Percentiles rank a stretch among this genome's conserved stretches.
phyloP scores from a whole-genome alignment of 2,797 vertebrate species.

The Erithacus rubecula region DNA sequence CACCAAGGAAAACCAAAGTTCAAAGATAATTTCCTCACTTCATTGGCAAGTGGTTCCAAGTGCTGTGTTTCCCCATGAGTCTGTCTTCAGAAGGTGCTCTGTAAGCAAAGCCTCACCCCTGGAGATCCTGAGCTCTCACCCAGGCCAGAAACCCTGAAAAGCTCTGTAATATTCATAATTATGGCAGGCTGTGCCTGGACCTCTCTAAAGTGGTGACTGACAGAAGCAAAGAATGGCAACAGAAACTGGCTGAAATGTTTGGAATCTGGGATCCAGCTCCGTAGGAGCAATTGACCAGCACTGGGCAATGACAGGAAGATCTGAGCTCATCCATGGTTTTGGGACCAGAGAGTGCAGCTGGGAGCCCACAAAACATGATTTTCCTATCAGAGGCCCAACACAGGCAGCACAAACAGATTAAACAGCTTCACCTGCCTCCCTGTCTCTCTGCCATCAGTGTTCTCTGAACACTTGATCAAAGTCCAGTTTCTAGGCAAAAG shows the following conservation, averaged over 20 bases:
- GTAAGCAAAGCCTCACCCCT: fast-evolving
- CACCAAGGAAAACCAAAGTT: neutral
- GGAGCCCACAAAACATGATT: neutral
- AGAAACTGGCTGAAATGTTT: neutral
- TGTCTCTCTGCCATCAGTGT: neutral
- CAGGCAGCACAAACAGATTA: neutral
- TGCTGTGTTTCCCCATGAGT: neutral
- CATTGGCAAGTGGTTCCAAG: neutral
- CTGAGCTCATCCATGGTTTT: neutral
- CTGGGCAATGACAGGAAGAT: neutral
- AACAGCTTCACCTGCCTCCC: neutral
- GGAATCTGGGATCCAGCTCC: neutral
- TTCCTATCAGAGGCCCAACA: neutral
- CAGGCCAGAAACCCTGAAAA: neutral
- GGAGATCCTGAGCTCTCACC: fast-evolving
- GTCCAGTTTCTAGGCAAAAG: neutral
- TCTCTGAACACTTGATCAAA: fast-evolving
- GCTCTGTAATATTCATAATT: neutral
- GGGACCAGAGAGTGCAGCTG: neutral
- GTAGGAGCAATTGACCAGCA: fast-evolving
- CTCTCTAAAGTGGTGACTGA: neutral
- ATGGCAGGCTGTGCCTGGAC: neutral
- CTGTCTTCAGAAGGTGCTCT: neutral
- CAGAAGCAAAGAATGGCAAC: neutral
- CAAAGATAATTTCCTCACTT: neutral